Evolutionary conservation across 2,113 vertebrate genomes (phyloP).

Genomic region (Malurus elegans): DNA sequence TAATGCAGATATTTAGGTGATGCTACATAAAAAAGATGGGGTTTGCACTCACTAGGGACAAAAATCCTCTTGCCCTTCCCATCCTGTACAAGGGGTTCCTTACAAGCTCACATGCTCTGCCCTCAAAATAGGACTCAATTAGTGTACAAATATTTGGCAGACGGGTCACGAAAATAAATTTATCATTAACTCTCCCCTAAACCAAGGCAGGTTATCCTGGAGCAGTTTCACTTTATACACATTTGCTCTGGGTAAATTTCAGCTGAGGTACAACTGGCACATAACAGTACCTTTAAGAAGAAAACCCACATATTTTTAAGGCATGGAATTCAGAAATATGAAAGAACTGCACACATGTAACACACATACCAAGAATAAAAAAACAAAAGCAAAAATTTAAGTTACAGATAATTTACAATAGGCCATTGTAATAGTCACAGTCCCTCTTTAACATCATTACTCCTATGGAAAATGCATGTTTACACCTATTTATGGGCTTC

Average conservation of each 20-base stretch:
- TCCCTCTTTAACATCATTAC: background rate
- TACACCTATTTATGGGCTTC: background rate
- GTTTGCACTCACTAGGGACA: background rate
- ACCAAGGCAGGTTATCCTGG: background rate
- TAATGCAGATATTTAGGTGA: slow-evolving; percentile 31
- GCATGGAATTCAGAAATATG: background rate
- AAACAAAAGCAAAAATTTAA: background rate
- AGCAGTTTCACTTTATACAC: background rate
- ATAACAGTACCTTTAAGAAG: background rate
- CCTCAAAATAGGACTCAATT: slow-evolving; percentile 5
- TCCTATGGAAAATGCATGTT: background rate
- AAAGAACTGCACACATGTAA: background rate
- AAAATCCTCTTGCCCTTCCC: background rate
- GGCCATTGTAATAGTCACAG: background rate
- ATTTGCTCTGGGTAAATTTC: background rate
- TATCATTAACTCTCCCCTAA: slow-evolving; percentile 47
- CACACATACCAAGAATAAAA: background rate
- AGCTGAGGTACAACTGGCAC: background rate
- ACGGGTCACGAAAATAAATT: background rate
- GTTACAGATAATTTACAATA: background rate
- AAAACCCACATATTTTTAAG: background rate
- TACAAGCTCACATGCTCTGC: background rate
- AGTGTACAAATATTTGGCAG: slow-evolving; percentile 32
- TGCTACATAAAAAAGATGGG: background rate
- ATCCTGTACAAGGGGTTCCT: background rate